Conservation (phyloP, 2,113 vertebrate species). For the Bettongia penicillata region DNA sequence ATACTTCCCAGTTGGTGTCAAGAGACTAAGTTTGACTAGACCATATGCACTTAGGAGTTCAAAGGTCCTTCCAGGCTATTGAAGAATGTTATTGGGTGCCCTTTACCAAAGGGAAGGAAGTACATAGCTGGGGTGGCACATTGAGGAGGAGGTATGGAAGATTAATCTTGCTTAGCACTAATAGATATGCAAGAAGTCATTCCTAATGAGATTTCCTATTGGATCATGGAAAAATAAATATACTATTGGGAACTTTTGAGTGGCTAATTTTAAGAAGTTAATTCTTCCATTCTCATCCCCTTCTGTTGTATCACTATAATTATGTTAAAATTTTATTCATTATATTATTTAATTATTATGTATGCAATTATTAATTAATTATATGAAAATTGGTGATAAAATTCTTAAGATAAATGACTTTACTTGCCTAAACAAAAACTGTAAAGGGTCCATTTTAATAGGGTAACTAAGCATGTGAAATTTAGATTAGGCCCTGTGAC, state of each 20-base stretch:
- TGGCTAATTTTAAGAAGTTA: background rate
- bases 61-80: background rate
- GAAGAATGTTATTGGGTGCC: background rate
- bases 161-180: background rate
- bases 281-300: too few relatives aligned
- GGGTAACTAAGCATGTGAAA: too few relatives aligned
- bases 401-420: too few relatives aligned
- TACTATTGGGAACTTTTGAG: background rate
- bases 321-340: too few relatives aligned
- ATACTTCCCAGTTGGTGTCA: background rate
- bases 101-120: too few relatives aligned
- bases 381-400: too few relatives aligned
- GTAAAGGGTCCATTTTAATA: too few relatives aligned
- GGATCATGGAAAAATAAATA: background rate
- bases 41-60: background rate
- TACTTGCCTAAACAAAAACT: too few relatives aligned
- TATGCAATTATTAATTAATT: too few relatives aligned
- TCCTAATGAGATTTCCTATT: background rate
- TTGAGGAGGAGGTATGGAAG: background rate
- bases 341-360: too few relatives aligned
- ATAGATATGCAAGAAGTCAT: background rate
- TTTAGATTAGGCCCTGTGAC: too few relatives aligned
- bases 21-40: background rate
- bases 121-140: background rate
- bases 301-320: too few relatives aligned